phyloP scores from a whole-genome alignment of 1,140 invertebrate genomes.

The Apis mellifera region Amel_HAv3.1 CM009943.2:9606501-9607000 shows the following conservation, averaged over 20 bases:
- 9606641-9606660: neutral
- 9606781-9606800: neutral
- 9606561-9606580: constrained; percentile 64
- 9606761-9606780: neutral
- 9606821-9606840: neutral
- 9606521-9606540: constrained; percentile 67
- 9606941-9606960: neutral
- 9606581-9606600: constrained; percentile 58
- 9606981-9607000: neutral
- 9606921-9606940: neutral
- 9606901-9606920: neutral
- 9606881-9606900: neutral
- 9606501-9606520: constrained; percentile 62
- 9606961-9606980: neutral
- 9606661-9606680: neutral
- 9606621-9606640: neutral
- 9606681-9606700: neutral
- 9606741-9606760: constrained; percentile 12
- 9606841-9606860: neutral
- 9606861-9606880: neutral
- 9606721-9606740: constrained; percentile 9
- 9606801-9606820: neutral
- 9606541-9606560: constrained; percentile 59
- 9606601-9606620: constrained; percentile 49
- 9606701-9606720: constrained; percentile 17